Evolutionary conservation across 2,113 vertebrate genomes (phyloP).

Genomic region (Gymnobelideus leadbeateri): DNA sequence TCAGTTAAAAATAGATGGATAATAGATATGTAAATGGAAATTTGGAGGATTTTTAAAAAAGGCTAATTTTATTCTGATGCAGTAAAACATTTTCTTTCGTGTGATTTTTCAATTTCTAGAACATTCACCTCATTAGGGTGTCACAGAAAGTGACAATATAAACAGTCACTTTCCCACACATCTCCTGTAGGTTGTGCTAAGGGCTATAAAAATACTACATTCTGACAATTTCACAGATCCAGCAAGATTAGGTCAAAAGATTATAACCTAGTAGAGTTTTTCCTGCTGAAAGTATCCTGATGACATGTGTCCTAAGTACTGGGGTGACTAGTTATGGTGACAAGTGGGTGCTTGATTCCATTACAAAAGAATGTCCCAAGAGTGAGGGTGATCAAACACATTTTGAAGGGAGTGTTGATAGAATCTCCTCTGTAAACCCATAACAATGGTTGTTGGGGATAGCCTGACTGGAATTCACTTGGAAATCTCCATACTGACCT

Average conservation of each 20-base stretch:
- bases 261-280: slow-evolving; percentile 36
- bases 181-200: slow-evolving; percentile 60
- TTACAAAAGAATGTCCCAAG: slow-evolving; percentile 9
- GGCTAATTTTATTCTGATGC: slow-evolving; percentile 61
- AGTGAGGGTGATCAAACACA: slow-evolving; percentile 26
- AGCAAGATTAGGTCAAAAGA: slow-evolving; percentile 53
- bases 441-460: slow-evolving; percentile 21
- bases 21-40: slow-evolving; percentile 72
- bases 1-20: slow-evolving; percentile 64
- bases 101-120: slow-evolving; percentile 71
- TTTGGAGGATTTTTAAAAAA: slow-evolving; percentile 54
- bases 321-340: slow-evolving; percentile 8
- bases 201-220: slow-evolving; percentile 64
- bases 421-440: not conserved
- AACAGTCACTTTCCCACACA: slow-evolving; percentile 62
- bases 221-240: slow-evolving; percentile 49
- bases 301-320: slow-evolving; percentile 12
- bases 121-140: slow-evolving; percentile 72
- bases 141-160: slow-evolving; percentile 74
- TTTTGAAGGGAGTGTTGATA: not conserved
- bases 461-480: slow-evolving; percentile 25
- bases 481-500: slow-evolving; percentile 25
- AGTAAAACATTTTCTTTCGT: slow-evolving; percentile 63
- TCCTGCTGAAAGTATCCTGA: slow-evolving; percentile 23
- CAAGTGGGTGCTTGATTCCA: slow-evolving; percentile 16